These are phyloP conservation scores for Cetonia aurata DNA, from an alignment of 2,888 invertebrate species.

Conservation along the genomic window DNA sequence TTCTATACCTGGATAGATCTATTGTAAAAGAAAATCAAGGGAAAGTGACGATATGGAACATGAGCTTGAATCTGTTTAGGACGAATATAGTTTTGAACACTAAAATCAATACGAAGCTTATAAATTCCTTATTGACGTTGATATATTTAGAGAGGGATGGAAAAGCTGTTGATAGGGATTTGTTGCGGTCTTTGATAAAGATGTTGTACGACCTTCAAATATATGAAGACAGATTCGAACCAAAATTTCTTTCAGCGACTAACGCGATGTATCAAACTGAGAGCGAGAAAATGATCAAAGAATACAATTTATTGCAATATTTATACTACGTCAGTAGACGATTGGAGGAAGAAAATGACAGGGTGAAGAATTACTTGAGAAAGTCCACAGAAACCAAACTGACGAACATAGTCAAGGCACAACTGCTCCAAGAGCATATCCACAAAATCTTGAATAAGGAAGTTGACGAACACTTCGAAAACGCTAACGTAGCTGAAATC, in stretches of 20 bases:
- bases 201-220: slow-evolving; percentile 96
- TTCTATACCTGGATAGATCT: slow-evolving; percentile 94
- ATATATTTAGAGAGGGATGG: slow-evolving; percentile 93
- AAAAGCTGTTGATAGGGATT: slow-evolving; percentile 85
- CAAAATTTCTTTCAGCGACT: slow-evolving; percentile 88
- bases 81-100: slow-evolving; percentile 89
- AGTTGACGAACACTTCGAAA: slow-evolving; percentile 87
- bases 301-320: slow-evolving; percentile 84
- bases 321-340: slow-evolving; percentile 88
- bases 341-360: slow-evolving; percentile 89
- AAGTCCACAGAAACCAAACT: slow-evolving; percentile 87
- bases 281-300: slow-evolving; percentile 88
- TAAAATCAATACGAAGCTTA: slow-evolving; percentile 86
- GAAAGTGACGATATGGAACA: slow-evolving; percentile 95
- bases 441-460: slow-evolving; percentile 90
- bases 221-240: slow-evolving; percentile 86
- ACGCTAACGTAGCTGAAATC: slow-evolving; percentile 86
- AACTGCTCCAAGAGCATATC: slow-evolving; percentile 90
- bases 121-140: slow-evolving; percentile 88
- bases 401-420: slow-evolving; percentile 89
- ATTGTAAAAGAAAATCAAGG: slow-evolving; percentile 93
- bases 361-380: slow-evolving; percentile 90
- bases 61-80: slow-evolving; percentile 93
- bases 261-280: slow-evolving; percentile 91
- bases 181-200: slow-evolving; percentile 89